Evolutionary conservation across 2,113 vertebrate species (phyloP).

Genomic region (Galemys pyrenaicus): DNA sequence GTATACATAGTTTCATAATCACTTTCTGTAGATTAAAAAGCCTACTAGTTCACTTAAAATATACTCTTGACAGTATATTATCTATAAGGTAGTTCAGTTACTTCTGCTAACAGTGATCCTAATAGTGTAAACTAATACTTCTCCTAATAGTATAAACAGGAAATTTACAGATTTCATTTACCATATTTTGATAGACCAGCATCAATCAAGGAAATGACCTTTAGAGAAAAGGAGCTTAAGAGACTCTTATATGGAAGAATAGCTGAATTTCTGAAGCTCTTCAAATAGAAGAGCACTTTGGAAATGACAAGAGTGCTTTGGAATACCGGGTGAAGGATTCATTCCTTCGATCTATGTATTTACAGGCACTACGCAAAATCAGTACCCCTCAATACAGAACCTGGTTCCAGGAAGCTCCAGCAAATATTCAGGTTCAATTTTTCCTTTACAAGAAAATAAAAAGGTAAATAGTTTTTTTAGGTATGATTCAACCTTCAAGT

Average conservation of each 20-base stretch:
- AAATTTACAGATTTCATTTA: neutral
- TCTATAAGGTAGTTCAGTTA: neutral
- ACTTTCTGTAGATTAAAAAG: neutral
- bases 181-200: neutral
- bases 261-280: neutral
- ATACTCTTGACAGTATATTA: neutral
- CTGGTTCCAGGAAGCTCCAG: neutral
- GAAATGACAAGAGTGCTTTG: neutral
- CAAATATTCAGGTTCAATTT: neutral
- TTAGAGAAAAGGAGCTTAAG: neutral
- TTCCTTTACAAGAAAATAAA: neutral
- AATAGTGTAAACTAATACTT: too few relatives aligned
- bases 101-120: neutral
- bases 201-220: neutral
- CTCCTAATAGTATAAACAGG: too few relatives aligned
- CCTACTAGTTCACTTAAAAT: neutral
- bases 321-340: neutral
- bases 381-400: neutral
- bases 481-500: neutral
- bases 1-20: slow-evolving; percentile 9
- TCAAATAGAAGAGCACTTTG: neutral
- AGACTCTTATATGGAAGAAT: neutral
- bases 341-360: neutral
- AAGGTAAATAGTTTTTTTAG: neutral
- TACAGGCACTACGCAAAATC: neutral